Base-by-base conservation (phyloP, 2,888 invertebrate species). In the Antitype chi region DNA sequence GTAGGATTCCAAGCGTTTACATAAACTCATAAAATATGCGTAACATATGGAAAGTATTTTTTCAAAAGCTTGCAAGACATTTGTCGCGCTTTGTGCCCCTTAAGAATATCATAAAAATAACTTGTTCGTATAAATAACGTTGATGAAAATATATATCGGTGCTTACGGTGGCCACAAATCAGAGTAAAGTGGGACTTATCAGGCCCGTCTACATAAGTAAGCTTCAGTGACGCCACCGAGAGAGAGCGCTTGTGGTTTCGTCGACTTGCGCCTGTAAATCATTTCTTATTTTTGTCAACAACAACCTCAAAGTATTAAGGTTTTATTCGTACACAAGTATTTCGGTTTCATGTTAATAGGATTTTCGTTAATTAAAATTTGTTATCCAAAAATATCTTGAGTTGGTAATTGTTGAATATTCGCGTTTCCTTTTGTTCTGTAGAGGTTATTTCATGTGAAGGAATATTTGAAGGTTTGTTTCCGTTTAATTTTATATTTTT, bases 21-120 rank as follows among this genome's bases (percentile, higher is more conserved):
- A 62, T 69, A 70, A 70, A 74, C 47, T 78, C 23, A 53, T 55
- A 66, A 91, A 92, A 91, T 90, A 89, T 80, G 85, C 75, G 86
- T 92, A 90, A 94, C 92, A 91, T 93, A 93, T 92, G 91, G 87
- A 89, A 62, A 87, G 90, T 90, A 91, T 94, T 94, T 85, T 93
- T 93, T 93, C 93, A 94, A 92, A 92, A 89, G 90, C 89, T 91
- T 91, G 91, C 89, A 90, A 91, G 91, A 92, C 89, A 88, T 90
- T 92, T 89, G 88, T 90, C 90, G 90, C 91, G 91, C 90, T 93
- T 90, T 91, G 90, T 93, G 91, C 89, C 88, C 77, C 89, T 91
- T 92, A 93, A 93, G 92, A 92, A 91, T 89, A 91, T 91, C 89
- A 93, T 94, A 92, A 94, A 93, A 93, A 91, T 91, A 94, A 93